A percentile compares a stretch with the other conserved stretches of the same genome.
Evolutionary conservation across 2,888 invertebrate species (phyloP).

Genomic region (Ischnus inquisitorius): DNA sequence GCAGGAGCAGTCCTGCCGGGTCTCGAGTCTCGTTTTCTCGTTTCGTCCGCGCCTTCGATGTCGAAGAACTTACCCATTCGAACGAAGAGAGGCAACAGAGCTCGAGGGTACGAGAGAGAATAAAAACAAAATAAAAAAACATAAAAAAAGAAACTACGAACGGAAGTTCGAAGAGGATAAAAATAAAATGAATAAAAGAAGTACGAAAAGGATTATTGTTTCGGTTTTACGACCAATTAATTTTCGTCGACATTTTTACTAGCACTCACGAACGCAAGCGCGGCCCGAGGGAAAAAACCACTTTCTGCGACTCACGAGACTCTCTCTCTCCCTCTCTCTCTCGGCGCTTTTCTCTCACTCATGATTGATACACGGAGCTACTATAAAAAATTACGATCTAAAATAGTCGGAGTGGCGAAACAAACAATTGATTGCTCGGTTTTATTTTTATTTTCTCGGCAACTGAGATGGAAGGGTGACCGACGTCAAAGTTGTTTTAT

Average conservation of each 20-base stretch:
- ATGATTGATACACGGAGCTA: constrained; percentile 6
- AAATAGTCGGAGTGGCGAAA: neutral
- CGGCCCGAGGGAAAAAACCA: neutral
- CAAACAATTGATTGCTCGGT: neutral
- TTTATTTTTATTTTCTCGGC: constrained; percentile 2
- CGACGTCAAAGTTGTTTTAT: constrained; percentile 1
- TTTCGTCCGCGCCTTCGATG: constrained; percentile 26
- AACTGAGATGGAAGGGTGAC: too few species aligned
- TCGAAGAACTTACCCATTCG: constrained; percentile 19
- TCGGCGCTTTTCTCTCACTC: neutral
- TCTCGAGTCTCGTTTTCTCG: constrained; percentile 46
- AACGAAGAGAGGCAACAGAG: constrained; percentile 7
- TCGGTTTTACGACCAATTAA: constrained; percentile 78
- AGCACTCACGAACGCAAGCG: neutral
- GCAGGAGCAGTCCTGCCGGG: constrained; percentile 30
- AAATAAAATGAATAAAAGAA: constrained; percentile 25
- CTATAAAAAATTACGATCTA: constrained; percentile 15
- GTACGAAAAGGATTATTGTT: constrained; percentile 75
- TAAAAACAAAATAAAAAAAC: constrained; percentile 28
- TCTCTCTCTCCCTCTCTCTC: neutral
- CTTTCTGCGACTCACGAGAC: constrained; percentile 4
- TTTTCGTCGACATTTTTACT: constrained; percentile 74
- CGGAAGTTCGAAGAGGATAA: constrained; percentile 27
- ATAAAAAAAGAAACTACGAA: neutral
- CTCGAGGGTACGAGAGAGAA: neutral